Conservation (phyloP, 2,888 invertebrate species). For the Clistopyga incitator region DNA sequence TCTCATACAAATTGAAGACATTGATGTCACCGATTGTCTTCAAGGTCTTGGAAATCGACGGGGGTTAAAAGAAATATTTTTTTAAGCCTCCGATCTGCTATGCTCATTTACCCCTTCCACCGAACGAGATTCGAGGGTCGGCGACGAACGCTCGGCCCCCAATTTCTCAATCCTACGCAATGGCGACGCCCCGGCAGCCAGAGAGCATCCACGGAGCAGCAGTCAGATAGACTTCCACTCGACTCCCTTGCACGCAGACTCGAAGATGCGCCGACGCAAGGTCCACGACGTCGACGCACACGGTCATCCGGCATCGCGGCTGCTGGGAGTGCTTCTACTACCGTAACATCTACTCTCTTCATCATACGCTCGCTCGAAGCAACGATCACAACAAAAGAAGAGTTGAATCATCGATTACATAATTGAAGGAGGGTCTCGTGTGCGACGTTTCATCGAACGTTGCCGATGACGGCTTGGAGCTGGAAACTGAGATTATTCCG, state of each 20-base stretch:
- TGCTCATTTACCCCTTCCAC: slow-evolving; percentile 60
- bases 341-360: slow-evolving; percentile 50
- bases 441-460: slow-evolving; percentile 13
- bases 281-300: slow-evolving; percentile 66
- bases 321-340: slow-evolving; percentile 67
- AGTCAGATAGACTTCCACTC: slow-evolving; percentile 67
- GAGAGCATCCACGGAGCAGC: slow-evolving; percentile 48
- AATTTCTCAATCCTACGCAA: slow-evolving; percentile 76
- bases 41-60: neutral
- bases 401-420: slow-evolving; percentile 44
- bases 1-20: neutral
- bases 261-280: slow-evolving; percentile 72
- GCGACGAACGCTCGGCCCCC: slow-evolving; percentile 65
- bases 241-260: slow-evolving; percentile 77
- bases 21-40: neutral
- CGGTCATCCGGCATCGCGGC: slow-evolving; percentile 60
- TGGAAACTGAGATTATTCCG: slow-evolving; percentile 7
- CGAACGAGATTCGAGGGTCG: slow-evolving; percentile 63
- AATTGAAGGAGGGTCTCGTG: slow-evolving; percentile 18
- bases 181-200: slow-evolving; percentile 81
- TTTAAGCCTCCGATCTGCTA: slow-evolving; percentile 21
- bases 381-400: slow-evolving; percentile 16
- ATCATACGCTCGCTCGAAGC: neutral
- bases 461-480: neutral
- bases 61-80: slow-evolving; percentile 15